These are phyloP conservation scores for Agriopis aurantiaria DNA, from an alignment of 2,888 invertebrate species.

Conservation along the genomic window DNA sequence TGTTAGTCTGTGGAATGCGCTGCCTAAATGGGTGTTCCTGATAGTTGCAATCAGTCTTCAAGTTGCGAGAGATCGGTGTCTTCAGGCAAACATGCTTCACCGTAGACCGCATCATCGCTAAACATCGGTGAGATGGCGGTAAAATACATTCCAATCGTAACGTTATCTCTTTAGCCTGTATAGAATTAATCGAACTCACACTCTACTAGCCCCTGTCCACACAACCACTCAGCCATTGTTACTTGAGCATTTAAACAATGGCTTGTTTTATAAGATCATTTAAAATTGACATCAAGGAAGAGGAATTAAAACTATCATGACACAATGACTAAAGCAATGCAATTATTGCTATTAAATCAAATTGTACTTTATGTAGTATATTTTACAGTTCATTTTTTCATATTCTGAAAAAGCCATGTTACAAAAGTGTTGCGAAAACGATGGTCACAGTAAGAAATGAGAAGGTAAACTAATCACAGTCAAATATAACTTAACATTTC, in stretches of 20 bases:
- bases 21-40: too few relatives aligned
- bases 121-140: too few relatives aligned
- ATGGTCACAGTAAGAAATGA: slow-evolving; percentile 14
- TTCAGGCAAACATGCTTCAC: too few relatives aligned
- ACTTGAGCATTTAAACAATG: not conserved
- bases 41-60: too few relatives aligned
- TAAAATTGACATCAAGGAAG: slow-evolving; percentile 16
- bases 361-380: not conserved
- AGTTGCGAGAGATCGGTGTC: too few relatives aligned
- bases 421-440: slow-evolving; percentile 35
- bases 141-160: too few relatives aligned
- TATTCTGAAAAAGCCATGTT: not conserved
- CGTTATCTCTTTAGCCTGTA: too few relatives aligned
- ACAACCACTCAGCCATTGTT: not conserved
- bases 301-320: slow-evolving; percentile 17
- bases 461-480: not conserved
- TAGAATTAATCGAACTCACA: not conserved
- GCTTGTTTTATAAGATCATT: slow-evolving; percentile 5
- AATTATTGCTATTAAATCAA: not conserved
- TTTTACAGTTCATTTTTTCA: slow-evolving; percentile 18
- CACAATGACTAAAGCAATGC: slow-evolving; percentile 11
- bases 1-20: too few relatives aligned
- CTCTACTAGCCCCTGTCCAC: not conserved
- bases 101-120: too few relatives aligned
- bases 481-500: too few relatives aligned